Evolutionary conservation across 2,888 invertebrate species (phyloP).

Genomic region (Drosophila subquinaria): DNA sequence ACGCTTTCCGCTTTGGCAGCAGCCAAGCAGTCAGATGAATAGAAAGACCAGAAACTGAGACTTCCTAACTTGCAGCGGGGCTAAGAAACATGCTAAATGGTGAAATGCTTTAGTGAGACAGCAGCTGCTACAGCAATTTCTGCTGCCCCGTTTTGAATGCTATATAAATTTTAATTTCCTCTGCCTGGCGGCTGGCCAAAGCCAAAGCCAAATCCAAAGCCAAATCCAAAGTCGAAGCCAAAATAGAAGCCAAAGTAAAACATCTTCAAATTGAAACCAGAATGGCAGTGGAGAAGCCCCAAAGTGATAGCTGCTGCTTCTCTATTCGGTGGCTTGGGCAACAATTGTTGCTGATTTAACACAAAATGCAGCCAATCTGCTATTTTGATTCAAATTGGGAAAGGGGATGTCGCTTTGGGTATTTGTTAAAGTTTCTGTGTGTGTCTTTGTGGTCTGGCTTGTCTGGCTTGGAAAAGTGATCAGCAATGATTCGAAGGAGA

Average conservation of each 20-base stretch:
- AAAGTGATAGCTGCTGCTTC: slow-evolving; percentile 62
- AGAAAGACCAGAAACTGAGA: slow-evolving; percentile 11
- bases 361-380: slow-evolving; percentile 74
- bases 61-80: slow-evolving; percentile 10
- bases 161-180: slow-evolving; percentile 78
- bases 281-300: slow-evolving; percentile 44
- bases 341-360: slow-evolving; percentile 79
- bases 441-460: no score
- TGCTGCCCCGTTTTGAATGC: slow-evolving; percentile 56
- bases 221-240: background rate
- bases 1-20: slow-evolving; percentile 68
- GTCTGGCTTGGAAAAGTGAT: slow-evolving; percentile 44
- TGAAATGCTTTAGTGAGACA: slow-evolving; percentile 47
- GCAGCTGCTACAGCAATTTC: slow-evolving; percentile 56
- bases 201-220: background rate
- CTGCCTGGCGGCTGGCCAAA: slow-evolving; percentile 67
- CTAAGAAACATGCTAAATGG: slow-evolving; percentile 71
- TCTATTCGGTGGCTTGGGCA: slow-evolving; percentile 51
- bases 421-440: slow-evolving; percentile 64
- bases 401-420: slow-evolving; percentile 53
- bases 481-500: background rate
- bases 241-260: slow-evolving; percentile 47
- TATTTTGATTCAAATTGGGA: slow-evolving; percentile 21
- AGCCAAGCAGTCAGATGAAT: slow-evolving; percentile 19
- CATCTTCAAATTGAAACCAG: slow-evolving; percentile 32